A percentile compares a stretch with the other conserved stretches of the same genome.
Conservation (phyloP, 2,888 invertebrate genomes). For the Ischnus inquisitorius region DNA sequence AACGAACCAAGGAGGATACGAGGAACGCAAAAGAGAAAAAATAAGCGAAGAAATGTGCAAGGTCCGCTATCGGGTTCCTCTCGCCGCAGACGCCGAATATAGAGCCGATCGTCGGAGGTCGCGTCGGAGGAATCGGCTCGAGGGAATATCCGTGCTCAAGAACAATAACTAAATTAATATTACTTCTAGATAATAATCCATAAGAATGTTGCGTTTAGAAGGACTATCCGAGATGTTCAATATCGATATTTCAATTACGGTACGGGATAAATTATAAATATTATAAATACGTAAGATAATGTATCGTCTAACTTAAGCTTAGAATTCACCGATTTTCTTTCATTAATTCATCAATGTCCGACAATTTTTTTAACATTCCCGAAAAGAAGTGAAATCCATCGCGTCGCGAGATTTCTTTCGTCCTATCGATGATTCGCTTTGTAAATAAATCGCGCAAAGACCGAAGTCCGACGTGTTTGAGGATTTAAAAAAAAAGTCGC, state of each 20-base stretch:
- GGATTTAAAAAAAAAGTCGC: slow-evolving; percentile 15
- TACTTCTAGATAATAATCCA: slow-evolving; percentile 69
- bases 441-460: slow-evolving; percentile 55
- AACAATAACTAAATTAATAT: slow-evolving; percentile 82
- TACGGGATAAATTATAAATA: slow-evolving; percentile 68
- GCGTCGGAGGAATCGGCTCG: slow-evolving; percentile 69
- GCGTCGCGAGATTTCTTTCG: neutral
- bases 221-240: slow-evolving; percentile 76
- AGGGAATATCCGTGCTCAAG: slow-evolving; percentile 80
- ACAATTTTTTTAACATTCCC: neutral
- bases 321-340: slow-evolving; percentile 9
- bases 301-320: slow-evolving; percentile 44
- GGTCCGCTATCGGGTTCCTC: slow-evolving; percentile 47
- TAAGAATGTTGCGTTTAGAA: slow-evolving; percentile 80
- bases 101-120: slow-evolving; percentile 1
- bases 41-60: slow-evolving; percentile 39
- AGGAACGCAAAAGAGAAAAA: slow-evolving; percentile 3
- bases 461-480: slow-evolving; percentile 37
- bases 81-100: slow-evolving; percentile 21
- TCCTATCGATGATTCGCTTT: neutral
- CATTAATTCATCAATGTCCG: too few species aligned
- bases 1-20: slow-evolving; percentile 2
- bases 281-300: slow-evolving; percentile 45
- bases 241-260: slow-evolving; percentile 76
- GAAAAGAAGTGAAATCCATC: neutral